These are phyloP conservation scores for Porites cylindrica DNA, from an alignment of 92 coral and sea anemone species.

Conservation along the genomic window DNA sequence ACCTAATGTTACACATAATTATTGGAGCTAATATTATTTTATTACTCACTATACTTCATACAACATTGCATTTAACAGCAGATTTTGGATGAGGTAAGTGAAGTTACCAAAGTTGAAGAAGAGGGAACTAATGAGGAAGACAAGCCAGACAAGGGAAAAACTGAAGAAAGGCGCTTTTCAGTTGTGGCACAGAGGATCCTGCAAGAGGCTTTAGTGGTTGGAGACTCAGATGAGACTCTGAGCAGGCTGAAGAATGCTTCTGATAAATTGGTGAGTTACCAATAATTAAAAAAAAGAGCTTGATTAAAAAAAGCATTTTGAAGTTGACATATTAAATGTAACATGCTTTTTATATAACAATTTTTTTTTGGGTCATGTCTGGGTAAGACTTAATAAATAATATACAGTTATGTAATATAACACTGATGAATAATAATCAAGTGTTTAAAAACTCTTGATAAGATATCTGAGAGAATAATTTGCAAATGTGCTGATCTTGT, in stretches of 20 bases:
- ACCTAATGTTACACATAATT: too few species aligned
- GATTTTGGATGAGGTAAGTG: slow-evolving; percentile 20
- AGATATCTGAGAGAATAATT: too few species aligned
- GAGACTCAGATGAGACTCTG: slow-evolving; percentile 74
- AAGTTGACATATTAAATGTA: too few species aligned
- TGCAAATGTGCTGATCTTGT: too few species aligned
- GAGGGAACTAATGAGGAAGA: slow-evolving; percentile 31
- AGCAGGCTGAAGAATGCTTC: slow-evolving; percentile 83
- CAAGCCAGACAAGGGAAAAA: not conserved
- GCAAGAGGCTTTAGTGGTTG: slow-evolving; percentile 70
- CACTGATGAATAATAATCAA: too few species aligned
- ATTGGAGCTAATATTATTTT: too few species aligned
- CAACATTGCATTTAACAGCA: not conserved
- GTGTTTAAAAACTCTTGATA: too few species aligned
- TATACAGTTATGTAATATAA: not conserved
- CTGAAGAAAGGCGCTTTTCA: slow-evolving; percentile 72
- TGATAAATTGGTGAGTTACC: slow-evolving; percentile 73
- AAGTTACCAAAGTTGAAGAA: slow-evolving; percentile 1
- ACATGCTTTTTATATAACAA: too few species aligned
- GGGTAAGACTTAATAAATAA: too few species aligned
- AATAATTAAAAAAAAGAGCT: too few species aligned
- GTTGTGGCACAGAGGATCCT: slow-evolving; percentile 84
- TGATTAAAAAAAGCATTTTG: too few species aligned
- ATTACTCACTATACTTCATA: not conserved
- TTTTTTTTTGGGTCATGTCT: not conserved